Evolutionary conservation across 2,797 vertebrate genomes (phyloP).

Genomic region (Prionace glauca): DNA sequence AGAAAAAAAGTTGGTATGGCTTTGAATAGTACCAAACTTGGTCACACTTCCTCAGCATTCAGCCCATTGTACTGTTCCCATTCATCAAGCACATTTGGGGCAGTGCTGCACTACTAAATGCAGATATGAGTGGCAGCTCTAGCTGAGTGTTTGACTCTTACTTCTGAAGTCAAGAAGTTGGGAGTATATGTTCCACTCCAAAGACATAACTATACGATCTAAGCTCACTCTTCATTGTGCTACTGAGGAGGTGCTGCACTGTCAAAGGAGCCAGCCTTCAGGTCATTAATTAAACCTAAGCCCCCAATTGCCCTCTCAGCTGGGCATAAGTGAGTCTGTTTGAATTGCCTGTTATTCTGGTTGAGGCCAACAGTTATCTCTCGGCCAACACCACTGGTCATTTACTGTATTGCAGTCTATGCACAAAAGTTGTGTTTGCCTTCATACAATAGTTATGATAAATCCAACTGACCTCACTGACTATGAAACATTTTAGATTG

Average conservation of each 20-base stretch:
- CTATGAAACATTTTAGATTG: not conserved
- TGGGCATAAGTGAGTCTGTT: not conserved
- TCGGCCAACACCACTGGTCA: not conserved
- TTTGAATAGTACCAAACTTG: not conserved
- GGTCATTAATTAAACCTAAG: not conserved
- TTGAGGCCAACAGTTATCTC: not conserved
- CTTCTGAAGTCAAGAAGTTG: not conserved
- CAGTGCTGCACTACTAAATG: not conserved
- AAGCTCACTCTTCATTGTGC: not conserved
- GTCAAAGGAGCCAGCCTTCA: not conserved
- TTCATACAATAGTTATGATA: not conserved
- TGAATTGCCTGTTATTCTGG: not conserved
- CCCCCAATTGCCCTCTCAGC: not conserved
- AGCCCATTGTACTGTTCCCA: not conserved
- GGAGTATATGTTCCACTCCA: not conserved
- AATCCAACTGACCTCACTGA: not conserved
- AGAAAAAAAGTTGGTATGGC: not conserved
- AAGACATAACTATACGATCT: not conserved
- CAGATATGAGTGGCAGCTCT: not conserved
- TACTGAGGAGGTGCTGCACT: not conserved
- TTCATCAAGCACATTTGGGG: not conserved
- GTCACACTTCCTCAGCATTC: not conserved
- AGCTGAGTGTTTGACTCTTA: not conserved
- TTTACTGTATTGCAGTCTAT: not conserved
- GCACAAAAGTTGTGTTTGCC: not conserved